These are phyloP conservation scores for Rousettus leschenaultii DNA, from an alignment of 2,113 vertebrate genomes.

Conservation along the genomic window DNA sequence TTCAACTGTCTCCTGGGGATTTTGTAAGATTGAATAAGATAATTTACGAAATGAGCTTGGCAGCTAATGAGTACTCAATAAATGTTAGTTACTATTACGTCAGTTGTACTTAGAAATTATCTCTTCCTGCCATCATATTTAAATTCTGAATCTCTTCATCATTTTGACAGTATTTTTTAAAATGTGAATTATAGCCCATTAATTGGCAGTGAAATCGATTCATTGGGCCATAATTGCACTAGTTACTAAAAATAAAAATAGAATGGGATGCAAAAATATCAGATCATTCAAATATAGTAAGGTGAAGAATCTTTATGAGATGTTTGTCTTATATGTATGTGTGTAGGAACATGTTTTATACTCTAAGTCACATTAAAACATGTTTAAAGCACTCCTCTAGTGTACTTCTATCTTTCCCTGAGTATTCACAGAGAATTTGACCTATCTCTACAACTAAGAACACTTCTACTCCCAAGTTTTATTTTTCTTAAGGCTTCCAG, in stretches of 20 bases:
- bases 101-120: not conserved
- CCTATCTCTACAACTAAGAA: not conserved
- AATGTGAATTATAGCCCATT: not conserved
- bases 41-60: constrained; percentile 30
- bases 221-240: not conserved
- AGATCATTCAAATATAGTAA: not conserved
- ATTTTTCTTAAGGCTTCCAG: not conserved
- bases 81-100: not conserved
- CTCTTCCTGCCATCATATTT: not conserved
- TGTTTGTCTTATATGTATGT: not conserved
- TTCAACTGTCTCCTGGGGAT: not conserved
- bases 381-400: not conserved
- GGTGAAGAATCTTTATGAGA: not conserved
- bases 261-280: not conserved
- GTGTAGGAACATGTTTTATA: not conserved
- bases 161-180: not conserved
- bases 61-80: not conserved
- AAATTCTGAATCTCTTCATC: not conserved
- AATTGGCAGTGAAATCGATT: not conserved
- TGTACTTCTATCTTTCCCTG: not conserved
- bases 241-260: not conserved
- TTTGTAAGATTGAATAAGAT: not conserved
- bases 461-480: not conserved
- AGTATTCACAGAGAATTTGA: not conserved
- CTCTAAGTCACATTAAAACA: not conserved